Base-by-base conservation (phyloP, 2,113 vertebrate genomes). In the Hirundichthys speculiger region DNA sequence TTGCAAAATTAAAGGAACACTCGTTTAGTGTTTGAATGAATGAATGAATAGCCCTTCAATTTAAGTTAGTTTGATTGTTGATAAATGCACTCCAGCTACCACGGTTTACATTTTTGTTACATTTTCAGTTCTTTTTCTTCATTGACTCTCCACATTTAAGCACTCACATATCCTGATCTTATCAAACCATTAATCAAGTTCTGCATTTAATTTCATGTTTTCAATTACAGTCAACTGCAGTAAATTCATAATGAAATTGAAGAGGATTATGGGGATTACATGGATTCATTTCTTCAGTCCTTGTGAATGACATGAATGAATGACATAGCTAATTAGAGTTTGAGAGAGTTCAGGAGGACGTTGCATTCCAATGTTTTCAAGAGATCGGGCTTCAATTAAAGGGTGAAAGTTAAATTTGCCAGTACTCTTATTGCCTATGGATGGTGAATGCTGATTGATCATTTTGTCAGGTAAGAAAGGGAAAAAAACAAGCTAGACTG, bases 241-340 rank as follows among this genome's bases (percentile, higher is more conserved):
- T 34, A 25, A 40, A 25, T 42, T 79, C 41, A 56, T 69, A 56
- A 66, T 79, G 39, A 60, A 62, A 69, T 48, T 2, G 22, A 64
- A 60, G 22, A 73, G 34, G 74, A 76, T 75, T 78, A 63, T 63
- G 64, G 70, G 42, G 66, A 80, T 75, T 55, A 75, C 27, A 59
- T 65, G 42, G 25, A 47, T 57, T 46, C 15, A 68, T 54, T 51
- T 69, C 24, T 63, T 61, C 22, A 34, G 50, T 57, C 3, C 38
- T 75, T 63, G 51, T 65, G 53, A n/a, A n/a, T n/a, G 30, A 34
- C 6, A 34, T 15, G 68, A 39, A 43, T 63, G 13, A 45, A 13
- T 64, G 46, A 60, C 54, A 16, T 40, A 47, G 40, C 20, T 76
- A 49, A 64, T 63, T 76, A 42, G 34, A 65, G 48, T 62, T 65